Conservation (phyloP, 1,140 invertebrate species). For the Venustaconcha ellipsiformis region DNA sequence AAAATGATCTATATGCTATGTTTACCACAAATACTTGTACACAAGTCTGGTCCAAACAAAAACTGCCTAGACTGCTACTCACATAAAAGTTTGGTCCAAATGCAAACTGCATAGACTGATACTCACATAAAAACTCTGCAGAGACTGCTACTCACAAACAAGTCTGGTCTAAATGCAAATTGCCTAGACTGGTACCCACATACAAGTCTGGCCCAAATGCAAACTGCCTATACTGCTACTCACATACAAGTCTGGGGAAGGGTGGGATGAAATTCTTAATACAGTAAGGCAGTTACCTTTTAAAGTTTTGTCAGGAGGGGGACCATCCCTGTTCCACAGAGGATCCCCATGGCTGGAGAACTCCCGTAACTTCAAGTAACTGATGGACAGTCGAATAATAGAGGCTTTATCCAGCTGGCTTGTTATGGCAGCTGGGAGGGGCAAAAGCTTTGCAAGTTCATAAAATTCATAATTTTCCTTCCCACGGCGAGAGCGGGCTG, state of each 20-base stretch:
- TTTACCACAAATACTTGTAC: too few species aligned
- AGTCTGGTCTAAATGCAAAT: too few species aligned
- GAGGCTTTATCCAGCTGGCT: conserved; percentile 98
- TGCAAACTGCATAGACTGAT: too few species aligned
- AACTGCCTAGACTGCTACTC: too few species aligned
- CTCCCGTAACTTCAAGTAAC: conserved; percentile 95
- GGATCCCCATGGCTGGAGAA: conserved; percentile 96
- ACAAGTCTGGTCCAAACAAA: too few species aligned
- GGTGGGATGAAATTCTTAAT: not conserved
- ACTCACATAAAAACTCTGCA: too few species aligned
- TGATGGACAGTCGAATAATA: conserved; percentile 97
- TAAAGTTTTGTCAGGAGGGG: conserved; percentile 80
- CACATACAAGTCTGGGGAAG: not conserved
- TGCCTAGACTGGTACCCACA: too few species aligned
- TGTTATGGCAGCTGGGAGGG: conserved; percentile 95
- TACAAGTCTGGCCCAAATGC: too few species aligned
- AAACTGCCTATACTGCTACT: too few species aligned
- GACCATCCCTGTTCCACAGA: conserved; percentile 81
- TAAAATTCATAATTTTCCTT: conserved; percentile 99
- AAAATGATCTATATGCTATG: too few species aligned
- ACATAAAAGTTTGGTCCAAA: too few species aligned
- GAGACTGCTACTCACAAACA: too few species aligned
- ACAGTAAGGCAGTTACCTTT: conserved; percentile 79
- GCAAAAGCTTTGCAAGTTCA: conserved; percentile 97
- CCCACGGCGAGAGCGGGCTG: conserved; percentile 91